Evolutionary conservation across 92 coral and sea anemone species (phyloP).

Genomic region (Hydrozoanthus gracilis): DNA sequence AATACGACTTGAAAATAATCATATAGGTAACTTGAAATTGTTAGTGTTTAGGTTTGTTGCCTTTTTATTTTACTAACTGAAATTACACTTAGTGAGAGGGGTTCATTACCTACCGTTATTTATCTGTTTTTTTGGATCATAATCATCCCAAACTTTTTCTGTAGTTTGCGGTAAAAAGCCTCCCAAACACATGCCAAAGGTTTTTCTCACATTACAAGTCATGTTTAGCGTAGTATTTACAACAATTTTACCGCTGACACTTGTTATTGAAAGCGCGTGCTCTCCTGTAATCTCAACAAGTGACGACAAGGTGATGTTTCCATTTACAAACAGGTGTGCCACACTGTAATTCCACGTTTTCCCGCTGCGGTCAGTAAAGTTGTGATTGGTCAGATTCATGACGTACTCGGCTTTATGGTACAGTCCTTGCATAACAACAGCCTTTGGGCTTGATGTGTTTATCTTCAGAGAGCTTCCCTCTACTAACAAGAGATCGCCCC

Average conservation of each 20-base stretch:
- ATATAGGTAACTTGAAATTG: too few relatives aligned
- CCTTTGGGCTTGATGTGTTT: not conserved
- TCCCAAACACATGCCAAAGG: slow-evolving; percentile 13
- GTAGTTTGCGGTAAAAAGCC: not conserved
- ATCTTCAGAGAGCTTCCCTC: too few relatives aligned
- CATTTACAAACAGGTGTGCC: slow-evolving; percentile 5
- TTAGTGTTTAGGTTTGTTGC: too few relatives aligned
- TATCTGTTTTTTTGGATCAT: too few relatives aligned
- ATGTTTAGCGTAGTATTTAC: too few relatives aligned
- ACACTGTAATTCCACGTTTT: slow-evolving; percentile 20
- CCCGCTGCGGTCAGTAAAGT: slow-evolving; percentile 6
- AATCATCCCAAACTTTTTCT: too few relatives aligned
- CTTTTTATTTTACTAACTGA: too few relatives aligned
- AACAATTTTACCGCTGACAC: slow-evolving; percentile 18
- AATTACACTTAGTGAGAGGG: too few relatives aligned
- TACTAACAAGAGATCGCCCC: not conserved
- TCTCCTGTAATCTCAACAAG: not conserved
- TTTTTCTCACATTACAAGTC: not conserved
- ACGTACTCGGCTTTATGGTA: not conserved
- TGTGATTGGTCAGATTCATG: slow-evolving; percentile 15
- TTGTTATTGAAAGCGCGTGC: not conserved
- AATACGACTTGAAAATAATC: too few relatives aligned
- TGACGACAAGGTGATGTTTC: slow-evolving; percentile 29
- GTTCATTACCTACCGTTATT: too few relatives aligned
- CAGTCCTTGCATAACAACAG: not conserved